Evolutionary conservation across 2,888 invertebrate genomes (phyloP).

Genomic region (Pocota personata): DNA sequence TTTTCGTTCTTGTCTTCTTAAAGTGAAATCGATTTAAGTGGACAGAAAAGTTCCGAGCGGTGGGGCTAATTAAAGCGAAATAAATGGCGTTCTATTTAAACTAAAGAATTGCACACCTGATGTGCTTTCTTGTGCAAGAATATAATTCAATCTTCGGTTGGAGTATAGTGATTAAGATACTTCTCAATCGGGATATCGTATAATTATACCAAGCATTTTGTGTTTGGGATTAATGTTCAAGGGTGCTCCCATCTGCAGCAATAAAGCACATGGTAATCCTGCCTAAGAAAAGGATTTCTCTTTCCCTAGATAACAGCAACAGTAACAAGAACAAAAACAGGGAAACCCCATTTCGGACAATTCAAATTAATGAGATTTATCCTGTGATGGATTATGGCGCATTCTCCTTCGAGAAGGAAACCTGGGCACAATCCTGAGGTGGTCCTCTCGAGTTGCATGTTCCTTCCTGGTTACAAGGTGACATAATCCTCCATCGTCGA

Average conservation of each 20-base stretch:
- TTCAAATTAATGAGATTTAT: conserved; percentile 55
- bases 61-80: not conserved
- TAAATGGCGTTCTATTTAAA: conserved; percentile 11
- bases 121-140: not conserved
- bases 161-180: not conserved
- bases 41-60: not conserved
- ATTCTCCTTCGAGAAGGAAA: not conserved
- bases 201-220: conserved; percentile 26
- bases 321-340: no score
- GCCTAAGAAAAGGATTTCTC: conserved; percentile 33
- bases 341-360: conserved; percentile 18
- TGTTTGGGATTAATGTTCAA: conserved; percentile 30
- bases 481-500: not conserved
- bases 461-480: conserved; percentile 28
- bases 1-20: not conserved
- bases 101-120: not conserved
- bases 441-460: conserved; percentile 4
- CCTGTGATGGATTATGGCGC: conserved; percentile 44
- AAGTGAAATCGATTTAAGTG: not conserved
- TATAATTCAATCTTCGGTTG: conserved; percentile 27
- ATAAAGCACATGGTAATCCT: conserved; percentile 26
- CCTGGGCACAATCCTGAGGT: not conserved
- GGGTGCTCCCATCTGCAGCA: conserved; percentile 33
- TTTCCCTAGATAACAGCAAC: not conserved
- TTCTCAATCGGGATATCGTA: conserved; percentile 3